Evolutionary conservation across 2,113 vertebrate genomes (phyloP), one percentile per base, ranked within the genome.

Genomic region (Chaenogobius annularis): DNA sequence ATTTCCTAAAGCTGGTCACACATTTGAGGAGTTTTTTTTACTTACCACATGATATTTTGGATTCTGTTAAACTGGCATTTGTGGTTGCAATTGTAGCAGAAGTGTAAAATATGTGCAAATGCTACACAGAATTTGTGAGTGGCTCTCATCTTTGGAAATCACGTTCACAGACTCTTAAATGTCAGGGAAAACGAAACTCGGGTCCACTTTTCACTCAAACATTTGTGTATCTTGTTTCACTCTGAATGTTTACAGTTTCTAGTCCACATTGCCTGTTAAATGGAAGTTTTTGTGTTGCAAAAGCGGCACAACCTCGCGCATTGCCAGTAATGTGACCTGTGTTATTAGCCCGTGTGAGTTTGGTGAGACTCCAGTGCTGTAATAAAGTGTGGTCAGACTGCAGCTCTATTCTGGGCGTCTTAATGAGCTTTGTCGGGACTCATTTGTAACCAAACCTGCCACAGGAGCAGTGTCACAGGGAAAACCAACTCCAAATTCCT

Each of bases 381-480:
- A 85, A 83, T 87, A 84, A 88, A 69, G n/a, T 64, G 85, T 14
- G 83, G 86, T 87, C 86, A 88, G 78, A 84, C 78, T 50, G 14
- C 47, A 47, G 77, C 61, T 77, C 86, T 89, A 81, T 90, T 88
- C 78, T 77, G 67, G 76, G 81, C 54, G 5, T 75, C 54, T 86
- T 92, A 86, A 90, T 5, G 20, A 88, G 83, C 43, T 87, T 89
- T 81, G 69, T n/a, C 67, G 69, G 83, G 86, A 89, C 83, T 88
- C 81, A 75, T 88, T 88, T 90, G 83, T 85, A 81, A 80, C 83
- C 74, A 23, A 87, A 80, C 69, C 75, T 77, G 67, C 80, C 81
- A 58, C 70, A 79, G 70, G 66, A 69, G 85, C 73, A 58, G 58
- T 46, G 48, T 26, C 59, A 72, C 46, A 68, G 54, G 15, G 52